Base-by-base conservation (phyloP, 2,888 invertebrate genomes). In the Oscheius sp. region DNA sequence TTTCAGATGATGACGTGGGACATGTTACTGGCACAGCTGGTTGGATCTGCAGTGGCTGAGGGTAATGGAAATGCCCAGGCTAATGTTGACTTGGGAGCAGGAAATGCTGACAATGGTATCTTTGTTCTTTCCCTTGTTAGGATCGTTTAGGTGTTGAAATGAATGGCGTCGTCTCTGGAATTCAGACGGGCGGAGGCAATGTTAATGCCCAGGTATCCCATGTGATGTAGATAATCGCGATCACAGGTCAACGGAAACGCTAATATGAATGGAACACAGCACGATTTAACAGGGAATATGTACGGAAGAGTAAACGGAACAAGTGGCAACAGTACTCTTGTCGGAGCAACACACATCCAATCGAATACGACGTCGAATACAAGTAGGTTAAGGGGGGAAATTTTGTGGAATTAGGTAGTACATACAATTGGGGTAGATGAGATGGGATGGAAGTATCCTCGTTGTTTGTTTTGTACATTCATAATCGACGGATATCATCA, bases 31-130 rank as follows among this genome's bases (percentile, higher is more conserved):
- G 76, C 77, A 2, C 69, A 75, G 67, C 36, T 80, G n/a, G 69
- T 72, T 45, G 80, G 75, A 26, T 67, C 70, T 9, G 77, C 78
- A 1, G 57, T 59, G 0, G 80, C 77, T 3, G 62, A 73, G n/a
- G 80, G 80, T 20, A 50, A 63, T n/a, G 78, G 78, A 24, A 75
- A 79, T 70, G 78, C 80, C 0, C 80, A 80, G 61, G 72, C 80
- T 5, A 80, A 80, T 47, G 22, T 78, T 5, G 77, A 77, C 30
- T 32, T 80, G 12, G 76, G 71, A 32, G 70, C 76, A 14, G 80
- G 80, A 45, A 77, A 45, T 32, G 51, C 69, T 2, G 64, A 68
- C 22, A 71, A 75, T 38, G 73, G 73, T 72, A 54, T 8, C 63
- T 65, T 70, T 41, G 30, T n/a, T n/a, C 3, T n/a, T 5, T 17